Conservation (phyloP, 2,888 invertebrate species). For the Heliconius ethilla region DNA sequence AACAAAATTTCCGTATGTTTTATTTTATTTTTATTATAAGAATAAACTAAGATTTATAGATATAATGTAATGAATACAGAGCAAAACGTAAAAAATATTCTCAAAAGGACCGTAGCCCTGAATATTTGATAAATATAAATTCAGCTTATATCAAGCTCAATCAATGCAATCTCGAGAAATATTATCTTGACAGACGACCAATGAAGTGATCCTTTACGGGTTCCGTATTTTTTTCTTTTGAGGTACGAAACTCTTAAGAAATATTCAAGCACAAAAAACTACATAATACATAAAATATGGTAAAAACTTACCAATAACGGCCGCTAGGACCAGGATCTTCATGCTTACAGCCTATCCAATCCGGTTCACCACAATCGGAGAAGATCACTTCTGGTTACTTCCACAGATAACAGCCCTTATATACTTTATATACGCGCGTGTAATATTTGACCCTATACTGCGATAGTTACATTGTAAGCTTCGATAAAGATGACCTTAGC, state of each 20-base stretch:
- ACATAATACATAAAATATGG: constrained; percentile 10
- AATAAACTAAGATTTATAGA: background rate
- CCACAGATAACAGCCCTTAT: constrained; percentile 52
- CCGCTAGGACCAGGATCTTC: constrained; percentile 72
- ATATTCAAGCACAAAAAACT: background rate
- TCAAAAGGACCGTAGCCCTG: too few relatives aligned
- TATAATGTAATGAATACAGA: background rate
- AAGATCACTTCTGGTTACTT: constrained; percentile 63
- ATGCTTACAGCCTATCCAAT: constrained; percentile 51
- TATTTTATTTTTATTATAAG: background rate
- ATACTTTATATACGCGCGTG: constrained; percentile 63
- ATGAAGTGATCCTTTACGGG: too few relatives aligned
- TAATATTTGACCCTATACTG: constrained; percentile 45
- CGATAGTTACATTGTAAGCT: constrained; percentile 48
- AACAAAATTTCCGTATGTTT: background rate
- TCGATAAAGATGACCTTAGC: constrained; percentile 5
- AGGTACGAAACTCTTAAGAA: too few relatives aligned
- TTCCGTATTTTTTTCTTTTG: too few relatives aligned
- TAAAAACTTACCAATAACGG: constrained; percentile 68
- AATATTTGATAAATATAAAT: too few relatives aligned
- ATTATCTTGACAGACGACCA: too few relatives aligned
- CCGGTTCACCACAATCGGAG: constrained; percentile 52
- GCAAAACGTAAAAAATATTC: background rate
- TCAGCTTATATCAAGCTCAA: too few relatives aligned
- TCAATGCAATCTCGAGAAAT: too few relatives aligned